Conservation (phyloP, 2,113 vertebrate genomes). For the Lampris incognitus region DNA sequence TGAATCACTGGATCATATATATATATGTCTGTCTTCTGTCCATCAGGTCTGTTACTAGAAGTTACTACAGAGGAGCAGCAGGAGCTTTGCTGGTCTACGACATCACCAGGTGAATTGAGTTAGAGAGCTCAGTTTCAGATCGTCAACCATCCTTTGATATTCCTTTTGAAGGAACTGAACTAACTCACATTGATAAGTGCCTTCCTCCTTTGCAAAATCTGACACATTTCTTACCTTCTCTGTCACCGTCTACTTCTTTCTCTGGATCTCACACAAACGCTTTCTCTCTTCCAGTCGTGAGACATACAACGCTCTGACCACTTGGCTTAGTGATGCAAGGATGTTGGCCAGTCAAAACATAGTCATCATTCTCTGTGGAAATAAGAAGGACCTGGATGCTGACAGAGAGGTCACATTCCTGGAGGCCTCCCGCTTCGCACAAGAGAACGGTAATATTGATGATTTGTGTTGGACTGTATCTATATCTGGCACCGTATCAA, state of each 20-base stretch:
- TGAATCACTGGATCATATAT: background rate
- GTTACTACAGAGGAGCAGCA: conserved; percentile 94
- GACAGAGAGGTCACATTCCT: conserved; percentile 93
- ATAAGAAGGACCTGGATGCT: conserved; percentile 93
- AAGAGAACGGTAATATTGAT: conserved; percentile 86
- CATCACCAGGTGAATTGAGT: conserved; percentile 87
- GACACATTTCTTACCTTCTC: too few species aligned
- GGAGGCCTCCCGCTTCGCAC: conserved; percentile 92
- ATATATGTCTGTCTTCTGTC: background rate
- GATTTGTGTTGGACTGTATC: background rate
- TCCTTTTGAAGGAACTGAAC: too few species aligned
- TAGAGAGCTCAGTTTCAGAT: conserved; percentile 3
- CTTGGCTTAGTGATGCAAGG: conserved; percentile 92
- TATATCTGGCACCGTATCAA: background rate
- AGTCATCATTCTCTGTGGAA: conserved; percentile 92
- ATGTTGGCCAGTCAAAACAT: conserved; percentile 95
- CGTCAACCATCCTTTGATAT: background rate
- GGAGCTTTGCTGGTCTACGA: conserved; percentile 93
- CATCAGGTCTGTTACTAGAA: conserved; percentile 91
- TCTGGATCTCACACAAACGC: background rate
- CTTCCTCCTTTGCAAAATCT: background rate
- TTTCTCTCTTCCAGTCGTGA: conserved; percentile 83
- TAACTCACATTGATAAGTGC: background rate
- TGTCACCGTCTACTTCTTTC: background rate
- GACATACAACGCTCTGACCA: conserved; percentile 92